Conservation (phyloP, 1,140 invertebrate genomes). For the Tenebrio molitor region DNA sequence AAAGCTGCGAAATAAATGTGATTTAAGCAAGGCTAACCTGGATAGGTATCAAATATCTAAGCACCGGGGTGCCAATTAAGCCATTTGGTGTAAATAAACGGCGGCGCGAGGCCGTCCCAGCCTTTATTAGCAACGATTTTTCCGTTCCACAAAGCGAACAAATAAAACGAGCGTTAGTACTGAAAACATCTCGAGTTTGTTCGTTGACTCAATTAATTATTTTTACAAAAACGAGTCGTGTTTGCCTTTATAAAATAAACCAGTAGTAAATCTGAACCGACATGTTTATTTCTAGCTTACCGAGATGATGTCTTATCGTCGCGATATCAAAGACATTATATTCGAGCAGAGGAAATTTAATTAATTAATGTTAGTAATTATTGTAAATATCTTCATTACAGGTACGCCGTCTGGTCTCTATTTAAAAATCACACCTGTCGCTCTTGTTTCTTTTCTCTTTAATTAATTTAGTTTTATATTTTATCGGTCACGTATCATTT, state of each 20-base stretch:
- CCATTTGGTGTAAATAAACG: conserved; percentile 18
- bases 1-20: conserved; percentile 31
- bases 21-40: conserved; percentile 19
- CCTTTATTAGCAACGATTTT: conserved; percentile 3
- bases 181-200: conserved; percentile 10
- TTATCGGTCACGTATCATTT: not conserved
- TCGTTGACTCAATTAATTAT: conserved; percentile 31
- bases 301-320: conserved; percentile 32
- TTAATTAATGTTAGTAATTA: conserved; percentile 31
- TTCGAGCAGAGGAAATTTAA: conserved; percentile 22
- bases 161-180: not conserved
- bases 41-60: conserved; percentile 28
- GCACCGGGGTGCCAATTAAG: conserved; percentile 31
- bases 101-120: not conserved
- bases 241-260: conserved; percentile 23
- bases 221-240: conserved; percentile 22
- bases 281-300: conserved; percentile 25
- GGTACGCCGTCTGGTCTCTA: not conserved
- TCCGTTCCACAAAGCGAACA: not conserved
- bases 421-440: not conserved
- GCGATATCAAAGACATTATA: conserved; percentile 32
- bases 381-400: conserved; percentile 27
- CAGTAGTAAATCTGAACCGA: conserved; percentile 30
- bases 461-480: conserved; percentile 17
- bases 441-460: not conserved